These are phyloP conservation scores for Asarcornis scutulata DNA, from an alignment of 2,113 vertebrate genomes.

Conservation along the genomic window DNA sequence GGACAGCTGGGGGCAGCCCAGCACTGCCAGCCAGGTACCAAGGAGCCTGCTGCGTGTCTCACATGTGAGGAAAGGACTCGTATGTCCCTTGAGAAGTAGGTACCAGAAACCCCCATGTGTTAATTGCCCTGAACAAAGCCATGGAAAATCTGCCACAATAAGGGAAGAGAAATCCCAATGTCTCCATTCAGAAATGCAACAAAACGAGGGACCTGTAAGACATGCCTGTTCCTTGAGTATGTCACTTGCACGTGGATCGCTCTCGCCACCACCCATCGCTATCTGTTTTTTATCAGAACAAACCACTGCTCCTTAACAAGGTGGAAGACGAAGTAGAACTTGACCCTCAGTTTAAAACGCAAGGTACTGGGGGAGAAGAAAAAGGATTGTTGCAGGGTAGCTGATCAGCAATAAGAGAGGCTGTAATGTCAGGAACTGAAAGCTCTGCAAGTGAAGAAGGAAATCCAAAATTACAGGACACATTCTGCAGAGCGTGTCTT, in stretches of 20 bases:
- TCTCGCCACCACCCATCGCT: not conserved
- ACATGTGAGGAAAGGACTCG: not conserved
- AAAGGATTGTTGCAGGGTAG: not conserved
- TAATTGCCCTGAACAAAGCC: not conserved
- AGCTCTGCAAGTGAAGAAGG: not conserved
- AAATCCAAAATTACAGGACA: not conserved
- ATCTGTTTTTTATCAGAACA: not conserved
- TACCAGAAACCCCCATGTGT: not conserved
- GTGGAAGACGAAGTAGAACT: not conserved
- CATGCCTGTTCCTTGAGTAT: fast-evolving
- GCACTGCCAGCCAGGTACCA: not conserved
- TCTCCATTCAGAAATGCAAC: not conserved
- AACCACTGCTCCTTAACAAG: not conserved
- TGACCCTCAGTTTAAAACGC: not conserved
- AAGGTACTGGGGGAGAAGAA: not conserved
- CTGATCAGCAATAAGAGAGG: not conserved
- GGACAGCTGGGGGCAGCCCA: not conserved
- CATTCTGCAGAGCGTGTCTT: not conserved
- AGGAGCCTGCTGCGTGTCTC: not conserved
- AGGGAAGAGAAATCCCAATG: not conserved
- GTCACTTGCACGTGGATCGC: fast-evolving
- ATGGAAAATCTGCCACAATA: not conserved
- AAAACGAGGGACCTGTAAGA: not conserved
- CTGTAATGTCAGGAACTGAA: not conserved
- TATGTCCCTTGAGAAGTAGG: not conserved